phyloP scores from a whole-genome alignment of 2,888 invertebrate species.

The Apamea epomidion region DNA sequence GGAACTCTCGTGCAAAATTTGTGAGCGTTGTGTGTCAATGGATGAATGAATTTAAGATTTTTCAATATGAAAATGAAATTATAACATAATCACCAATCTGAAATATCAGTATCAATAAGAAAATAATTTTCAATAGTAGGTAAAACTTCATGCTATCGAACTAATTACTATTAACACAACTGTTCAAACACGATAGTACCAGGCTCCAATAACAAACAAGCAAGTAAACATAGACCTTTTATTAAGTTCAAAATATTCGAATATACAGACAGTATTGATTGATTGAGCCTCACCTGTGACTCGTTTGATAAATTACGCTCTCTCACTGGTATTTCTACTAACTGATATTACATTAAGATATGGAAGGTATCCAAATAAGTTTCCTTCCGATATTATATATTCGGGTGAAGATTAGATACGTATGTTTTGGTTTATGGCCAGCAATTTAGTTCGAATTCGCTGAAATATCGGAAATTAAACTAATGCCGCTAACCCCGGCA shows the following conservation, averaged over 20 bases:
- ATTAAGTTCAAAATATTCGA: constrained; percentile 29
- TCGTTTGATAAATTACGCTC: constrained; percentile 46
- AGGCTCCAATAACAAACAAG: constrained; percentile 41
- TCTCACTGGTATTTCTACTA: constrained; percentile 4
- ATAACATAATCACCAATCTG: not conserved
- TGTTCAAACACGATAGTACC: constrained; percentile 22
- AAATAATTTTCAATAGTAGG: not conserved
- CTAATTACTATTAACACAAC: constrained; percentile 4
- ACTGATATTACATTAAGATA: constrained; percentile 24
- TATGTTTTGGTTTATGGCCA: constrained; percentile 31
- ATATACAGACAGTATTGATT: constrained; percentile 50
- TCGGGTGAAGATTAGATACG: constrained; percentile 2
- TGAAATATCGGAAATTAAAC: not conserved
- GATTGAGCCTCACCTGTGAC: constrained; percentile 42
- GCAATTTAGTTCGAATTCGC: constrained; percentile 11
- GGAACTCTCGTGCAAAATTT: not conserved
- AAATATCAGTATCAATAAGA: too few species aligned
- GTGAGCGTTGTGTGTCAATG: not conserved
- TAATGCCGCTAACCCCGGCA: too few species aligned
- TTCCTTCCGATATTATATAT: constrained; percentile 35
- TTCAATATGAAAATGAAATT: not conserved
- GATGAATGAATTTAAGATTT: not conserved
- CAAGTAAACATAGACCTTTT: constrained; percentile 32
- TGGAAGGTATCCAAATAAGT: constrained; percentile 46
- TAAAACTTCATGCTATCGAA: not conserved